These are phyloP conservation scores for Empidonax traillii DNA, from an alignment of 2,113 vertebrate species.

Conservation along the genomic window DNA sequence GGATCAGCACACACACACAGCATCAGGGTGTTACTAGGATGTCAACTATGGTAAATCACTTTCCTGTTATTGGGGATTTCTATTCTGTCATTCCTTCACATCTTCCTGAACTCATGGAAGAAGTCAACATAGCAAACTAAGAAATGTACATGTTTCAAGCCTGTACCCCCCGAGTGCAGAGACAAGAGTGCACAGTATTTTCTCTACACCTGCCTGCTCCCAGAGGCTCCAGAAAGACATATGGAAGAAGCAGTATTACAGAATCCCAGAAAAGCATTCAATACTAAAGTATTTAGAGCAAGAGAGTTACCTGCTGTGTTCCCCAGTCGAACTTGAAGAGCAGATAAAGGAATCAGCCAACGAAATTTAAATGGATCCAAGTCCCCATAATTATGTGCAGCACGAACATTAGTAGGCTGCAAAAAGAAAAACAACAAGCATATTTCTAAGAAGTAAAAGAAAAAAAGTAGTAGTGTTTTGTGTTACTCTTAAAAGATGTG, in stretches of 20 bases:
- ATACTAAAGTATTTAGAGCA: not conserved
- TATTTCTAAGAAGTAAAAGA: not conserved
- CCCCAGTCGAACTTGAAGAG: slow-evolving; percentile 91
- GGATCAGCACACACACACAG: not conserved
- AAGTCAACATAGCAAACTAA: not conserved
- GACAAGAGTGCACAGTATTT: not conserved
- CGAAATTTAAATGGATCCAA: slow-evolving; percentile 93
- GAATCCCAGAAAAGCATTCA: not conserved
- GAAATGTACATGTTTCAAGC: not conserved
- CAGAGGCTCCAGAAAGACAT: not conserved
- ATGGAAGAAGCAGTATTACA: not conserved
- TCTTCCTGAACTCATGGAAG: not conserved
- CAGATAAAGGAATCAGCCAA: slow-evolving; percentile 93
- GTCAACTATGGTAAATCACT: not conserved
- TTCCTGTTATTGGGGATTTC: not conserved
- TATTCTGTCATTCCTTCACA: not conserved
- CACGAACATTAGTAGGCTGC: slow-evolving; percentile 79
- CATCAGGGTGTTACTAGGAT: not conserved
- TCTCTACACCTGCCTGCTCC: not conserved
- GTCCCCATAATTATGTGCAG: slow-evolving; percentile 82
- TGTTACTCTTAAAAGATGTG: not conserved
- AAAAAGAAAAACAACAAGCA: not conserved
- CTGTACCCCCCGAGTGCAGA: not conserved
- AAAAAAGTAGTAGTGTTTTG: accelerated
- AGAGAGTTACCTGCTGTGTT: slow-evolving; percentile 87